Evolutionary conservation across 1,140 invertebrate genomes (phyloP).

Genomic region (Phthorimaea operculella): DNA sequence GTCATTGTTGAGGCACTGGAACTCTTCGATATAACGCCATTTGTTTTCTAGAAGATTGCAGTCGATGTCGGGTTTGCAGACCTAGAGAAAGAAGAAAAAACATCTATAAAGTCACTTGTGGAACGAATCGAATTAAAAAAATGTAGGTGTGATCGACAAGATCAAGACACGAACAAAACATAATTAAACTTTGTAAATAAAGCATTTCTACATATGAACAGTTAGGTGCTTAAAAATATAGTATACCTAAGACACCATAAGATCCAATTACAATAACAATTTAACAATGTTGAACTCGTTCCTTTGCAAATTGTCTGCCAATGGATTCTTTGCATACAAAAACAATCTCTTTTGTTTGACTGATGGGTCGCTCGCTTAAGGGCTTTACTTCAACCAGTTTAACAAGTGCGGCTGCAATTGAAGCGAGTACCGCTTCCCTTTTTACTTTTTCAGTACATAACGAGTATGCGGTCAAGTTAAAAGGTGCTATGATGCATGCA

Average conservation of each 20-base stretch:
- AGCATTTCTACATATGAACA: no score
- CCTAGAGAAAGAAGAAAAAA: conserved; percentile 39
- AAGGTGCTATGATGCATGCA: no score
- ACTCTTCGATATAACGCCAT: conserved; percentile 74
- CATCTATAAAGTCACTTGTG: background rate
- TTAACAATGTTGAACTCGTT: conserved; percentile 17
- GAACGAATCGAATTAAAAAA: no score
- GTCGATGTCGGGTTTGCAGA: conserved; percentile 75
- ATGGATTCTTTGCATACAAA: conserved; percentile 33
- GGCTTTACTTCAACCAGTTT: conserved; percentile 8
- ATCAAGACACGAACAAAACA: no score
- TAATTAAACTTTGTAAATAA: no score
- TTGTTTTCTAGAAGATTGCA: conserved; percentile 68
- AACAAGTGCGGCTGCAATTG: background rate
- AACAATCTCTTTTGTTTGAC: conserved; percentile 24
- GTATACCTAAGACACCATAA: no score
- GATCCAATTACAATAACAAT: conserved; percentile 25
- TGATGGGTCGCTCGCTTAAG: conserved; percentile 16
- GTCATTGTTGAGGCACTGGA: conserved; percentile 69
- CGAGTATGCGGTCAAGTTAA: background rate
- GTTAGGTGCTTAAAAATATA: no score
- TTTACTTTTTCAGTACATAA: background rate
- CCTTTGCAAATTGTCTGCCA: conserved; percentile 22
- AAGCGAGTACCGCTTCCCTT: background rate
- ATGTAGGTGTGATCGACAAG: no score